Percentiles rank a stretch among this genome's conserved stretches.
These are phyloP conservation scores for Acleris holmiana DNA, from an alignment of 2,888 invertebrate genomes.

Conservation along the genomic window DNA sequence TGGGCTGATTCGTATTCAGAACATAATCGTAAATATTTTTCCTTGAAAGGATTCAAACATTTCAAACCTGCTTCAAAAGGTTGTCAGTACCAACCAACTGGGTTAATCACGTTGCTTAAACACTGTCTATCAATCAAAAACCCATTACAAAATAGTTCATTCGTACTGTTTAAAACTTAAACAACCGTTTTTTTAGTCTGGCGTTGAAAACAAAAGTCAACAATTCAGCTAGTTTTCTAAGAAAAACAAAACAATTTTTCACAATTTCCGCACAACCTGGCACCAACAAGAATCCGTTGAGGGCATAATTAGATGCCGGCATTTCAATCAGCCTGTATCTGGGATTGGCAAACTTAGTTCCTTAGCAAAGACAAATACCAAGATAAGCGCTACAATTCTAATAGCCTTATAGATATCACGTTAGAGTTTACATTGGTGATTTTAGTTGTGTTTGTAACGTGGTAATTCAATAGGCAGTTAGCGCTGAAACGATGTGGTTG, in stretches of 20 bases:
- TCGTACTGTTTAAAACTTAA: no score
- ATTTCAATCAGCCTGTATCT: constrained; percentile 72
- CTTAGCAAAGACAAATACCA: constrained; percentile 54
- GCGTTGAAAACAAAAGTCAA: no score
- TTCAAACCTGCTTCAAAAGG: no score
- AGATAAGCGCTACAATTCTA: constrained; percentile 8
- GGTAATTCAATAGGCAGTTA: constrained; percentile 29
- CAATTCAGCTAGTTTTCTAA: neutral
- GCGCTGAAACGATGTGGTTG: constrained; percentile 54
- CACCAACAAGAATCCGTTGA: constrained; percentile 79
- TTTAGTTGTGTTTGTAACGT: constrained; percentile 4
- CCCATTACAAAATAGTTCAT: no score
- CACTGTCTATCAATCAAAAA: no score
- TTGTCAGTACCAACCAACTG: no score
- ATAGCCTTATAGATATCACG: neutral
- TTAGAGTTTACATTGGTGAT: constrained; percentile 14
- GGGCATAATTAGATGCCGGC: constrained; percentile 74
- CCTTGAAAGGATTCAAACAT: no score
- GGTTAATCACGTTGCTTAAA: no score
- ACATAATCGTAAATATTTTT: no score
- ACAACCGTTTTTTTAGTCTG: no score
- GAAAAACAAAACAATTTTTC: neutral
- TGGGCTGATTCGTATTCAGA: no score
- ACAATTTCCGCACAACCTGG: constrained; percentile 49
- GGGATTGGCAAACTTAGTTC: constrained; percentile 69